Conservation (phyloP, 2,888 invertebrate genomes). For the Patella pellucida region DNA sequence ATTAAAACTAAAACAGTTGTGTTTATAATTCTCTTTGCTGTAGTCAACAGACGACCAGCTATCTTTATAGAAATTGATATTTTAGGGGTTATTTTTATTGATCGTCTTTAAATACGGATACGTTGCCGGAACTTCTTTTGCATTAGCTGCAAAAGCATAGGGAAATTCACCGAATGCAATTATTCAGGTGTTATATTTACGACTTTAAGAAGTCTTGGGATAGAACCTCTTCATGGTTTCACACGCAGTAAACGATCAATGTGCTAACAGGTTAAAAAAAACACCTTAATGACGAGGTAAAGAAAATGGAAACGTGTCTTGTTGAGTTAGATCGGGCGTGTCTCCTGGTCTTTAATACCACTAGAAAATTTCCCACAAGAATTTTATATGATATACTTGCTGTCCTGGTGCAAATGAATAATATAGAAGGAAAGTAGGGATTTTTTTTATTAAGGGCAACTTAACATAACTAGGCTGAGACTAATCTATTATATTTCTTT, state of each 20-base stretch:
- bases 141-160: not conserved
- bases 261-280: not conserved
- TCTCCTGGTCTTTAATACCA: not conserved
- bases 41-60: not conserved
- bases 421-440: too few species aligned
- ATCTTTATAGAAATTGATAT: not conserved
- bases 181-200: not conserved
- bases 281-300: not conserved
- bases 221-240: not conserved
- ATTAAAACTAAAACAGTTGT: not conserved
- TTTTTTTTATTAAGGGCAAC: too few species aligned
- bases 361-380: not conserved
- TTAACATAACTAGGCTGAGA: too few species aligned
- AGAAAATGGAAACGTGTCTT: constrained; percentile 1
- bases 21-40: not conserved
- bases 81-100: not conserved
- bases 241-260: constrained; percentile 6
- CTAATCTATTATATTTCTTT: too few species aligned
- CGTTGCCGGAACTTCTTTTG: not conserved
- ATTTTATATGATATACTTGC: not conserved
- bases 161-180: not conserved
- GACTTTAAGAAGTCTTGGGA: not conserved
- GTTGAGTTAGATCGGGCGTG: not conserved
- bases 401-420: too few species aligned
- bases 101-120: not conserved